Conservation (phyloP, 1,140 invertebrate species). For the Aphelinus atriplicis region DNA sequence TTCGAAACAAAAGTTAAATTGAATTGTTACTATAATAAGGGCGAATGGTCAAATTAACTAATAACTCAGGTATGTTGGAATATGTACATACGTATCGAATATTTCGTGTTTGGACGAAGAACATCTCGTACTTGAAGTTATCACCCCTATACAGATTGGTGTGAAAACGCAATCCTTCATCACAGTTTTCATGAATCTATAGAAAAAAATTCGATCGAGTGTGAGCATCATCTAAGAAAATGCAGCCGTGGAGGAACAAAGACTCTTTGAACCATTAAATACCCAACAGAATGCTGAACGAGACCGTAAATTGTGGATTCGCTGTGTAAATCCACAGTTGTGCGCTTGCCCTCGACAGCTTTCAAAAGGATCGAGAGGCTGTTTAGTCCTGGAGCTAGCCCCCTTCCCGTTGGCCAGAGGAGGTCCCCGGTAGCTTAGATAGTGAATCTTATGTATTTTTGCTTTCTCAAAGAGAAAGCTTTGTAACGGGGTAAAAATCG, state of each 20-base stretch:
- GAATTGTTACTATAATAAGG: too few species aligned
- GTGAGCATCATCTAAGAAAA: background rate
- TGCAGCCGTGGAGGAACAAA: background rate
- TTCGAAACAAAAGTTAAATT: too few species aligned
- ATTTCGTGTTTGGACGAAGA: conserved; percentile 73
- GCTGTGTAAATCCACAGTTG: conserved; percentile 75
- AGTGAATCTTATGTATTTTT: too few species aligned
- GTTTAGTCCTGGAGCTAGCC: too few species aligned
- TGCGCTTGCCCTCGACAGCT: conserved; percentile 70
- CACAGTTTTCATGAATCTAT: conserved; percentile 75
- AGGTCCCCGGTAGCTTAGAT: too few species aligned
- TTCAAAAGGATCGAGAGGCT: conserved; percentile 71
- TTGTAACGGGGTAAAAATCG: too few species aligned
- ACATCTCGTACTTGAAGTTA: conserved; percentile 61
- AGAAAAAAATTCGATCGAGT: background rate
- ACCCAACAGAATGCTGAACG: conserved; percentile 71
- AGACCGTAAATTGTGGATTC: conserved; percentile 71
- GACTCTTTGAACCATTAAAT: conserved; percentile 44
- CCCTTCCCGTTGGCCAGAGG: too few species aligned
- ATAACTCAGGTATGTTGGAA: conserved; percentile 71
- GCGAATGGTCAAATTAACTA: too few species aligned
- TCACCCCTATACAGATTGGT: conserved; percentile 64
- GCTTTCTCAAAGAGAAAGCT: too few species aligned
- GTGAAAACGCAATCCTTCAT: conserved; percentile 71
- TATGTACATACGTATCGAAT: conserved; percentile 76